Base-by-base conservation (phyloP, 2,888 invertebrate species). In the Parnassius mnemosyne region DNA sequence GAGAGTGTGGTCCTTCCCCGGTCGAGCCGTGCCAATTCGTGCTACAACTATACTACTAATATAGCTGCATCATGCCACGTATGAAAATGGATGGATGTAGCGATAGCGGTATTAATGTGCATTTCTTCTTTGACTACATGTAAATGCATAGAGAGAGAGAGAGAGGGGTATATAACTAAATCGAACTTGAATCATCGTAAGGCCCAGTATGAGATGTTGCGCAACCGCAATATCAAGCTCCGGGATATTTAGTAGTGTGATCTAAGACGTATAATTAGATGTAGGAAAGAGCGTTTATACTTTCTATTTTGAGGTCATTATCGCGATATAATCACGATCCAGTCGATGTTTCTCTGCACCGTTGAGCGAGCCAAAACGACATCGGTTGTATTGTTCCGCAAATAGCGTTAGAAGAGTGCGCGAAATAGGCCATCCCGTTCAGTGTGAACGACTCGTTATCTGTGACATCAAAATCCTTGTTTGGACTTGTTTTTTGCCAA, bases 401-500 rank as follows among this genome's bases (percentile, higher is more conserved):
- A 87, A 87, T 87, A 87, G 80, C 75, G 68, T 57, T 64, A 63
- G 71, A 70, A 69, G 69, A 71, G 72, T 63, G 72, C 71, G 63
- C 71, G 67, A 69, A 71, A 68, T 65, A 67, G 68, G 64, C 65
- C 71, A 69, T 85, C 83, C 81, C 80, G 62, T 70, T 81, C 81
- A 76, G 74, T 81, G 85, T 87, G 86, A 87, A 88, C 86, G 87
- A 87, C 87, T 81, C 76, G 78, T 87, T 88, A 87, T 87, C 86
- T 78, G 77, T 84, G 85, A 85, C 83, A 85, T 84, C 83, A 81
- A 75, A 78, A 74, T 73, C 69, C 44, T 50, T 53, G 11, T 58
- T 58, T 51, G 52, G 44, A 34, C 10, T 52, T 13, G 49, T 10
- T 49, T 49, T 20, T 49, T 13, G 1, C 16, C 9, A 42, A 51